Evolutionary conservation across 2,797 vertebrate species (phyloP).

Genomic region (Diplodus puntazzo): DNA sequence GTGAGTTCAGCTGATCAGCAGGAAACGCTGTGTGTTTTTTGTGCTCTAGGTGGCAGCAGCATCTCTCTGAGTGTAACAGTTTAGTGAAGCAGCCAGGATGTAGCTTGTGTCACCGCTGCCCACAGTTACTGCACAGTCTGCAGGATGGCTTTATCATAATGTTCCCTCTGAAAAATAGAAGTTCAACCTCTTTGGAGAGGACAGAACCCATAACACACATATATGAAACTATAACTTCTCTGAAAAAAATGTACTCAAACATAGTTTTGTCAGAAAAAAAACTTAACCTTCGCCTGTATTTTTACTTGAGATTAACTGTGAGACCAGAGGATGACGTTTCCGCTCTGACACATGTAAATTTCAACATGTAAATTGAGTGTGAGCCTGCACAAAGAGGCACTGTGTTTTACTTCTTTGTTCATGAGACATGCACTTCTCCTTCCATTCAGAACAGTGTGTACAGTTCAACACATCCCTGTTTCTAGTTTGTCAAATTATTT

Average conservation of each 20-base stretch:
- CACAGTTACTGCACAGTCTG: not conserved
- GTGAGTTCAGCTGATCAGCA: not conserved
- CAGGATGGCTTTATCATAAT: constrained; percentile 10
- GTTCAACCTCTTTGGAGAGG: not conserved
- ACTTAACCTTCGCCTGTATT: not conserved
- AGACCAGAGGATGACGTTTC: not conserved
- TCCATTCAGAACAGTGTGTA: too few relatives aligned
- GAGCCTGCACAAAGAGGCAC: not conserved
- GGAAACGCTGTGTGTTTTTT: not conserved
- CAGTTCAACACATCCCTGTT: not conserved
- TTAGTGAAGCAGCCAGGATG: not conserved
- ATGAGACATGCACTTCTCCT: not conserved
- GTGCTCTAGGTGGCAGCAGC: constrained; percentile 57
- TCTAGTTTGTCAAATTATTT: constrained; percentile 26
- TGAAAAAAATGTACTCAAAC: not conserved
- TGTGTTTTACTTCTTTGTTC: not conserved
- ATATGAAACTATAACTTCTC: too few relatives aligned
- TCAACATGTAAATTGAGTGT: not conserved
- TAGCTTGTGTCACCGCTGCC: not conserved
- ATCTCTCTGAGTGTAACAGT: not conserved
- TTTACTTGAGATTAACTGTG: not conserved
- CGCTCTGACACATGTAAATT: too few relatives aligned
- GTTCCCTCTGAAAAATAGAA: not conserved
- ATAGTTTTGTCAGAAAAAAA: not conserved
- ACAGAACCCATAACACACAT: not conserved